phyloP scores from a whole-genome alignment of 2,888 invertebrate genomes.

The Pollenia griseotomentosa region DNA sequence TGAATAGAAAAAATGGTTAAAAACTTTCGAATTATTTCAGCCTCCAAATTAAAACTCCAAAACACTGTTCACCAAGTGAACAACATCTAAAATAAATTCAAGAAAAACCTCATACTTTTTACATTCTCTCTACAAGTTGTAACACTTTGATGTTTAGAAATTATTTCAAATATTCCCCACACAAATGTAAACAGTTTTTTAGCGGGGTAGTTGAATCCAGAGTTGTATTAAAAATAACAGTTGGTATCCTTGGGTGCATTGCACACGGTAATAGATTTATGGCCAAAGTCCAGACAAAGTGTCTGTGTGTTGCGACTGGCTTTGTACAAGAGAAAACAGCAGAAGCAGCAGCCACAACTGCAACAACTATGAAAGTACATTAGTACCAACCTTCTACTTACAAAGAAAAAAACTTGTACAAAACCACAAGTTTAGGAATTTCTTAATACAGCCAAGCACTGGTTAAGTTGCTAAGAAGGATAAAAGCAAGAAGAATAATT shows the following conservation, averaged over 20 bases:
- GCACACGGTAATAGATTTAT: slow-evolving; percentile 80
- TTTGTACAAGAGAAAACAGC: slow-evolving; percentile 61
- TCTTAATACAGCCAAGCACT: slow-evolving; percentile 47
- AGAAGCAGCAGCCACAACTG: neutral
- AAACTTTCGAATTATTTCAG: neutral
- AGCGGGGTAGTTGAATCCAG: slow-evolving; percentile 61
- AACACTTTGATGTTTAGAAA: slow-evolving; percentile 80
- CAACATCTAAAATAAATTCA: slow-evolving; percentile 3
- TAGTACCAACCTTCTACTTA: slow-evolving; percentile 56
- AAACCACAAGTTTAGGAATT: slow-evolving; percentile 66
- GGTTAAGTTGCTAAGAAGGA: slow-evolving; percentile 38
- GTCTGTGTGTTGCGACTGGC: slow-evolving; percentile 80
- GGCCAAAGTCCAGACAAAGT: slow-evolving; percentile 81
- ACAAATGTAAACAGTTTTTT: slow-evolving; percentile 50
- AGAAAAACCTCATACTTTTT: slow-evolving; percentile 29
- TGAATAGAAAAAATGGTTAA: too few relatives aligned
- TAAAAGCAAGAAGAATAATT: slow-evolving; percentile 58
- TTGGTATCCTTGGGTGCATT: slow-evolving; percentile 71
- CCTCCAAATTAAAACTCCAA: neutral
- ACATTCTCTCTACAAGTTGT: slow-evolving; percentile 67
- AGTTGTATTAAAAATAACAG: slow-evolving; percentile 74
- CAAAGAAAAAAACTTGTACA: slow-evolving; percentile 34
- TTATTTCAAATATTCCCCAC: slow-evolving; percentile 76
- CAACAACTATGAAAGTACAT: neutral
- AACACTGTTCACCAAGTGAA: slow-evolving; percentile 10